Evolutionary conservation across 2,888 invertebrate genomes (phyloP).

Genomic region (Agonopterix heracliana): DNA sequence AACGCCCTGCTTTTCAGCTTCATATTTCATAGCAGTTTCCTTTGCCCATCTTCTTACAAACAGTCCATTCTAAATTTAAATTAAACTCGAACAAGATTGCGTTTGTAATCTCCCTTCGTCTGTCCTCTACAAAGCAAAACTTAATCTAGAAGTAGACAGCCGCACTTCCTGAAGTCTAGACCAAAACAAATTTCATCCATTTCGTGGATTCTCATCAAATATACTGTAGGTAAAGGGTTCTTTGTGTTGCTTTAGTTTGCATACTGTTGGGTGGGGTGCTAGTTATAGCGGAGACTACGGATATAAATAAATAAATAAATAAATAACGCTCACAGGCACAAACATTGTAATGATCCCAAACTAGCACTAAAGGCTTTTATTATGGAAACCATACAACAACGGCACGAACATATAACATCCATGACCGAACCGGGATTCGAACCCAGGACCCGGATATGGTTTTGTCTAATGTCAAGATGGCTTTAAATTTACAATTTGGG

Average conservation of each 20-base stretch:
- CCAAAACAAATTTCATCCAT: constrained; percentile 36
- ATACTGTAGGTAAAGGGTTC: constrained; percentile 29
- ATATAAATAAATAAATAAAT: too few relatives aligned
- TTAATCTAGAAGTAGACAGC: constrained; percentile 22
- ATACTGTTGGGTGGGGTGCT: constrained; percentile 12
- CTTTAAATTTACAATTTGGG: neutral
- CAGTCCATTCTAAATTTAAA: neutral
- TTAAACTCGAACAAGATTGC: constrained; percentile 2
- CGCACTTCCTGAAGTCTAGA: constrained; percentile 18
- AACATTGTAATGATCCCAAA: too few relatives aligned
- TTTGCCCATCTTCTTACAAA: too few relatives aligned
- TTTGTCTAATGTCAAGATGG: neutral
- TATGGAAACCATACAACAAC: too few relatives aligned
- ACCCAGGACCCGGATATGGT: too few relatives aligned
- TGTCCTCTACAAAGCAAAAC: constrained; percentile 24
- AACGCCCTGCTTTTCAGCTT: too few relatives aligned
- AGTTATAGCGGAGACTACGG: neutral
- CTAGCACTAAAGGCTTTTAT: too few relatives aligned
- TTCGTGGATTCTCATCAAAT: constrained; percentile 22
- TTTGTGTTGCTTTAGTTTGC: constrained; percentile 28
- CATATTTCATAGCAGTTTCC: too few relatives aligned
- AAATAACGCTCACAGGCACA: too few relatives aligned
- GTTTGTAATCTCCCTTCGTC: neutral
- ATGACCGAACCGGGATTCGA: too few relatives aligned
- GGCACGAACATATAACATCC: too few relatives aligned